Base-by-base conservation (phyloP, 2,113 vertebrate genomes). In the Typhlomys cinereus region DNA sequence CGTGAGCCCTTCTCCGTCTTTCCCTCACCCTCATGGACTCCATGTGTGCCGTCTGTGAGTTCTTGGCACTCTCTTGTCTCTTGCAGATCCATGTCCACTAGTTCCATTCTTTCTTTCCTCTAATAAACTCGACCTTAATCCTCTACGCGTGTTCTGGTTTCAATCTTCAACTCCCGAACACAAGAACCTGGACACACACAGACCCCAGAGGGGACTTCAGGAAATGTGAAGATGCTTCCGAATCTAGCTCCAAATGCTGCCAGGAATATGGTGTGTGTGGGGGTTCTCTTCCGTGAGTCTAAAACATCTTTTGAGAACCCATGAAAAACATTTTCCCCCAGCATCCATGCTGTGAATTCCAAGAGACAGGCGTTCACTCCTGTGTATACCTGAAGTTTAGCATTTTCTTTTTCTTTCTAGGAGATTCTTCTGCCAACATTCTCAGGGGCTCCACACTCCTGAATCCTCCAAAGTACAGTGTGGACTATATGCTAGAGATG, bases 211-310 rank as follows among this genome's bases (percentile, higher is more conserved):
- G n/a, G n/a, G 50, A 44, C 75, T 93, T 90, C 66, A 85, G 79
- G 70, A 88, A 93, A 85, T 71, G 92, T 50, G 86, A 89, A 50
- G 61, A 92, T 73, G 81, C 83, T 95, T 92, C 88, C 86, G 92
- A 86, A 75, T 31, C 73, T 95, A 95, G 91, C 90, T 88, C 73
- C n/a, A 92, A 82, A 48, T 86, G 82, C 82, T 90, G 64, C 87
- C 92, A 88, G 66, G 59, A 90, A 20, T 34, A 81, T 70, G n/a
- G n/a, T 23, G 70, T 29, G 39, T 90, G 79, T 39, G 23, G 83
- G 71, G 57, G 14, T 85, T 88, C 86, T 90, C 90, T 64, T 92
- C 70, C 18, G 1, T 81, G 57, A 23, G 21, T 90, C 82, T 61
- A 67, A 93, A 90, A 66, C 62, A 44, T 87, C 73, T 83, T 91